phyloP scores from a whole-genome alignment of 2,797 vertebrate species.

The Chromis chromis region DNA sequence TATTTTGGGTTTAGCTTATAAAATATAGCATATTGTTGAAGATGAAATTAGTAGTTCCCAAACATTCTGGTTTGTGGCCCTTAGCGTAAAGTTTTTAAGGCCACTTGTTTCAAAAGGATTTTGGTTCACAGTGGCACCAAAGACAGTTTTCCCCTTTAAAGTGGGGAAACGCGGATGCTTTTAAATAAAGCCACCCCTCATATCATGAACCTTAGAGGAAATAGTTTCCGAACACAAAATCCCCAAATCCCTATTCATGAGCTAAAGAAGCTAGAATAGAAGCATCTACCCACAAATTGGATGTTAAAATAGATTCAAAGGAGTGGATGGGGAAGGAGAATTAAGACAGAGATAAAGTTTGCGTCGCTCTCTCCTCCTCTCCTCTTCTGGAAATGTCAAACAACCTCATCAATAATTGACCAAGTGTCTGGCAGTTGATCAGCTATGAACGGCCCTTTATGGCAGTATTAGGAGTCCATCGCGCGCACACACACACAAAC shows the following conservation, averaged over 20 bases:
- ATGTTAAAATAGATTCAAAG: neutral
- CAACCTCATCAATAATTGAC: conserved; percentile 79
- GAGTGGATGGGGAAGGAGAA: neutral
- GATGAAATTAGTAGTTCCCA: too few species aligned
- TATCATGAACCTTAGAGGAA: neutral
- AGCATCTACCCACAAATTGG: conserved; percentile 7
- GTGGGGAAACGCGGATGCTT: too few species aligned
- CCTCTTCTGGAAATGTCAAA: conserved; percentile 72
- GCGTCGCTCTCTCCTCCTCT: conserved; percentile 3
- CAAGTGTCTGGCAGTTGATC: conserved; percentile 65
- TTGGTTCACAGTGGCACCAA: neutral
- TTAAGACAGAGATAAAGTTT: neutral
- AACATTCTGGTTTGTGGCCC: too few species aligned
- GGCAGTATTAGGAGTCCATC: conserved; percentile 50
- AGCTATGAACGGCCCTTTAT: conserved; percentile 69
- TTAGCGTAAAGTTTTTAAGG: too few species aligned
- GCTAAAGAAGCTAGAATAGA: neutral
- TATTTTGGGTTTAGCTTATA: too few species aligned
- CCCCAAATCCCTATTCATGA: too few species aligned
- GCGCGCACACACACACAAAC: conserved; percentile 23
- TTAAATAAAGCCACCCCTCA: conserved; percentile 4
- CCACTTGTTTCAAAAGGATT: too few species aligned
- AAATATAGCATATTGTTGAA: too few species aligned
- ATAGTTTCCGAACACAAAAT: neutral
- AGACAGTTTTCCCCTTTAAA: too few species aligned